A percentile compares a stretch with the other conserved stretches of the same genome.
Evolutionary conservation across 2,888 invertebrate genomes (phyloP).

Genomic region (Rhorus exstirpatorius): DNA sequence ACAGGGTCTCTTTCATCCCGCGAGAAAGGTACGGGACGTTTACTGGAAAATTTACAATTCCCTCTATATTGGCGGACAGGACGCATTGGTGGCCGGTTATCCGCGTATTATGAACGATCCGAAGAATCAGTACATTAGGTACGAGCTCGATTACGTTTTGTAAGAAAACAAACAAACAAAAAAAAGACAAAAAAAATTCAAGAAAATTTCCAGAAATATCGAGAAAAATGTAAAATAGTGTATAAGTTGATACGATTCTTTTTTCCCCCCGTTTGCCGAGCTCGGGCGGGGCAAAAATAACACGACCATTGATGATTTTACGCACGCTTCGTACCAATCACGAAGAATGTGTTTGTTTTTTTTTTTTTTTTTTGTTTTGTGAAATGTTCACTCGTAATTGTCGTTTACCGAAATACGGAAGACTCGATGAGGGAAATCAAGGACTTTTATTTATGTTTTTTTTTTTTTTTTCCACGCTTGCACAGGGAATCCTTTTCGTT

Average conservation of each 20-base stretch:
- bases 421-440: background rate
- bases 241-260: conserved; percentile 35
- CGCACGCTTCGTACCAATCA: background rate
- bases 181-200: background rate
- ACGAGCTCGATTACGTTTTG: conserved; percentile 97
- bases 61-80: conserved; percentile 99
- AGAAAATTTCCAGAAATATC: background rate
- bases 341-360: too few relatives aligned
- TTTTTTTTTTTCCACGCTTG: too few relatives aligned
- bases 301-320: conserved; percentile 14
- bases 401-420: background rate
- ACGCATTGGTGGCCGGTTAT: conserved; percentile 98
- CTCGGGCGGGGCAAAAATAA: conserved; percentile 8
- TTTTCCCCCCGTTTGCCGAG: background rate
- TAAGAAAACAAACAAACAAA: conserved; percentile 86
- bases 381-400: background rate
- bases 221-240: conserved; percentile 42
- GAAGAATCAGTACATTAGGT: conserved; percentile 96
- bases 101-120: conserved; percentile 98
- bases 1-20: conserved; percentile 99
- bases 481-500: conserved; percentile 36
- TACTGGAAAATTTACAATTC: conserved; percentile 99
- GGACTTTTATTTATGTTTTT: conserved; percentile 52
- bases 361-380: too few relatives aligned
- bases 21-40: conserved; percentile 99